These are phyloP conservation scores for Papilio dardanus DNA, from an alignment of 1,140 invertebrate genomes.

Conservation along the genomic window DNA sequence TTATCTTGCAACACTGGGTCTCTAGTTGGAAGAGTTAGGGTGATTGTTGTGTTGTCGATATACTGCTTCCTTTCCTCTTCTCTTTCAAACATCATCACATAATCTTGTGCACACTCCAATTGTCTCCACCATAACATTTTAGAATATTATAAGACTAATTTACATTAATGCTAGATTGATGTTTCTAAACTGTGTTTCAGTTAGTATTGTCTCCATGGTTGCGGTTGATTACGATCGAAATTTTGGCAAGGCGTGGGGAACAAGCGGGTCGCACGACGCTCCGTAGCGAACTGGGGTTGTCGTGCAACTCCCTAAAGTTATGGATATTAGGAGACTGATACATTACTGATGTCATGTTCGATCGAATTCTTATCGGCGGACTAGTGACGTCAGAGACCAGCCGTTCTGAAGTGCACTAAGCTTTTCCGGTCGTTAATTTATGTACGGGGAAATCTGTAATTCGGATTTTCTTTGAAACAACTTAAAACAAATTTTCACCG, in stretches of 20 bases:
- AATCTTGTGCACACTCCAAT: conserved; percentile 63
- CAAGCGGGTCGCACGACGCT: conserved; percentile 61
- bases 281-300: conserved; percentile 67
- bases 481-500: not conserved
- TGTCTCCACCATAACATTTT: conserved; percentile 81
- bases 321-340: conserved; percentile 64
- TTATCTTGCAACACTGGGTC: conserved; percentile 71
- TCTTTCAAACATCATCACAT: conserved; percentile 69
- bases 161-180: not conserved
- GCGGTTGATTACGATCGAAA: conserved; percentile 53
- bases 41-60: conserved; percentile 64
- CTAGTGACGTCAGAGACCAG: conserved; percentile 62
- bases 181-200: conserved; percentile 24
- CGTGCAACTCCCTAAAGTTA: conserved; percentile 58
- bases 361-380: conserved; percentile 65
- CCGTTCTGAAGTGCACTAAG: conserved; percentile 22
- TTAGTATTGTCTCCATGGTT: conserved; percentile 65
- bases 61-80: conserved; percentile 67
- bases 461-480: not conserved
- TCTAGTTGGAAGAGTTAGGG: conserved; percentile 60
- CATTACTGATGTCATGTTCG: conserved; percentile 61
- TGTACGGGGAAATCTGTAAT: conserved; percentile 22
- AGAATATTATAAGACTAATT: conserved; percentile 22
- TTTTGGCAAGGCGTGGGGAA: conserved; percentile 47
- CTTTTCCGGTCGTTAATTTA: conserved; percentile 19